Evolutionary conservation across 2,113 vertebrate species (phyloP), one percentile per base, ranked within the genome.

Genomic region (Lonchura striata): DNA sequence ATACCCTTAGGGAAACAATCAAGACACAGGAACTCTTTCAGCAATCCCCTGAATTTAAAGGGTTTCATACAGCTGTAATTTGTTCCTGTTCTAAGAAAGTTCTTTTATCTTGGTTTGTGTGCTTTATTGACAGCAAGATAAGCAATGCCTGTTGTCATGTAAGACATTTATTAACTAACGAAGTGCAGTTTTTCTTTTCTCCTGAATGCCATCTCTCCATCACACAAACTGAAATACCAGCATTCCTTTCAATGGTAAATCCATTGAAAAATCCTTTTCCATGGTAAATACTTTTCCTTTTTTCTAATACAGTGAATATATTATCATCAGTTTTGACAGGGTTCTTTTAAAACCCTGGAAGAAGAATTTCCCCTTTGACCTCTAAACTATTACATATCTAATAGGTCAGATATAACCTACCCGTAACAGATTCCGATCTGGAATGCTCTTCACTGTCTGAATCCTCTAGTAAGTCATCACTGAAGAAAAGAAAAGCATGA

Each of bases 381-480:
- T 70, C 68, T 44, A 20, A 88, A 66, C 9, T 66, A 50, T 7
- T 24, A 65, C 11, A 83, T 2, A 47, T 13, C 24, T 23, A 65
- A 65, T 12, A 6, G 18, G 86, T 61, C 68, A 86, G 57, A 44
- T 17, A 76, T 39, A 90, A 94, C 97, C 49, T 97, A 99, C 99
- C 99, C 91, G 99, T 99, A 80, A 99, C 98, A 57, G 99, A 99
- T 98, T 99, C 99, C 5, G 99, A 99, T 97, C 99, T 98, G 97
- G 99, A 99, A 98, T 99, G 99, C 86, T 99, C 99, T 97, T 99
- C 99, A 79, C 99, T 99, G 97, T 99, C 99, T 64, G 99, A 99
- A 98, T 99, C 99, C 96, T 99, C 99, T 97, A 99, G 95, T 90
- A 99, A 98, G 95, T 99, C 99, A 97, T 99, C 99, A 96, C 99